Base-by-base conservation (phyloP, 2,113 vertebrate species). In the Silurus asotus region DNA sequence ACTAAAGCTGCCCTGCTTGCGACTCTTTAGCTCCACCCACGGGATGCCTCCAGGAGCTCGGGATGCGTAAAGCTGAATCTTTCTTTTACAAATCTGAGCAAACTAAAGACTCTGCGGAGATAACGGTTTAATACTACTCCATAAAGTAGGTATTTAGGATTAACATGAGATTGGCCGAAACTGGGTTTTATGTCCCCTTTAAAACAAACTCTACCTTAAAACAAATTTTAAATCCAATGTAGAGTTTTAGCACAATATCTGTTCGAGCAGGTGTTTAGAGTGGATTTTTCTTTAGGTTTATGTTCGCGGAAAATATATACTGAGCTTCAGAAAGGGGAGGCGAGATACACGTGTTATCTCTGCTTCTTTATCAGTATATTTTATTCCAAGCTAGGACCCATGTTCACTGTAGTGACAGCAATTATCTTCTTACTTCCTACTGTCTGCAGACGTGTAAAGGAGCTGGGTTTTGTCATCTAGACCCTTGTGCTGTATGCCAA, bases 401-500 rank as follows among this genome's bases (percentile, higher is more conserved):
- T 48, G 83, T 74, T 82, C 69, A 74, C 65, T 83, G 48, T 64
- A 14, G 15, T 81, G 51, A 76, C 80, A 51, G 85, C 65, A 53
- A 81, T 58, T 15, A 53, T 14, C 75, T 83, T 83, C 53, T 83
- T 49, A 74, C 72, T 58, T 85, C 20, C 62, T 82, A 74, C 83
- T 82, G 75, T 10, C 28, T 51, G 45, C 15, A 48, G 51, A 74
- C 56, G 59, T 69, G 74, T 79, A 69, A 81, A 61, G 76, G 75
- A 56, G 49, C 79, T 72, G 69, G 37, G 67, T 70, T 89, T 82
- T 78, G 79, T 89, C 70, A 86, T 74, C 82, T 84, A 86, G 81
- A 76, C 69, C 64, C 88, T 87, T 84, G 55, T 86, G 86, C 83
- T 79, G 67, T 80, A 76, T 76, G 84, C 81, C 79, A 80, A 56